These are phyloP conservation scores for Carapus acus DNA, from an alignment of 2,797 vertebrate genomes.

Conservation along the genomic window DNA sequence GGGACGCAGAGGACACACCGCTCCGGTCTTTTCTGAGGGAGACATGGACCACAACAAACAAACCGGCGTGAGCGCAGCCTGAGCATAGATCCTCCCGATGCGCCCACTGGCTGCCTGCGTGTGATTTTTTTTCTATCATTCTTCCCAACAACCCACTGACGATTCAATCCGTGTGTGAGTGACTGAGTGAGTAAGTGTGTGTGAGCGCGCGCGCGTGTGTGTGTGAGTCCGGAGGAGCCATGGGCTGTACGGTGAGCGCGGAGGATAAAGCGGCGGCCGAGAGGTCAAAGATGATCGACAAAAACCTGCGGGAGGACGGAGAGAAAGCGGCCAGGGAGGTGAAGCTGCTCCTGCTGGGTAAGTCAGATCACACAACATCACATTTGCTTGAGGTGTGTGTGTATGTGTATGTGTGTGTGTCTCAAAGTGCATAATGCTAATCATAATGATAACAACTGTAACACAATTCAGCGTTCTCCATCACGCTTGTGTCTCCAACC, in stretches of 20 bases:
- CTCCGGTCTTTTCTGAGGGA: conserved; percentile 15
- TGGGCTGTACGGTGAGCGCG: conserved; percentile 96
- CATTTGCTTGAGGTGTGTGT: too few relatives aligned
- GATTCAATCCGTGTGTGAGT: conserved; percentile 22
- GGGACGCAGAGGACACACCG: conserved; percentile 31
- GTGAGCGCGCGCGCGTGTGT: too few relatives aligned
- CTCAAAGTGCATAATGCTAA: too few relatives aligned
- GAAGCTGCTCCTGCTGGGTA: conserved; percentile 92
- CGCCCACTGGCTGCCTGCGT: too few relatives aligned
- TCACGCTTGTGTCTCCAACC: too few relatives aligned
- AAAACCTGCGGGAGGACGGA: conserved; percentile 93
- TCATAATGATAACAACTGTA: too few relatives aligned
- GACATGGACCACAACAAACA: conserved; percentile 39
- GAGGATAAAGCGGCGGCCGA: conserved; percentile 96
- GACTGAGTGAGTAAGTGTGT: conserved; percentile 1
- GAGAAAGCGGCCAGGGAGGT: conserved; percentile 96
- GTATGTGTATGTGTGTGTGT: too few relatives aligned
- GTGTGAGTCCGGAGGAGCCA: conserved; percentile 68
- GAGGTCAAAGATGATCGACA: conserved; percentile 97
- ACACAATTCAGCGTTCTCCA: too few relatives aligned
- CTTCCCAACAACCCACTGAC: too few relatives aligned
- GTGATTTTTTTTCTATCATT: too few relatives aligned
- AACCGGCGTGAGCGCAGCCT: neutral
- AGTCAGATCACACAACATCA: conserved; percentile 24
- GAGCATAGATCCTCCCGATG: neutral